Conservation (phyloP, 2,888 invertebrate genomes). For the Pseudococcus viburni region DNA sequence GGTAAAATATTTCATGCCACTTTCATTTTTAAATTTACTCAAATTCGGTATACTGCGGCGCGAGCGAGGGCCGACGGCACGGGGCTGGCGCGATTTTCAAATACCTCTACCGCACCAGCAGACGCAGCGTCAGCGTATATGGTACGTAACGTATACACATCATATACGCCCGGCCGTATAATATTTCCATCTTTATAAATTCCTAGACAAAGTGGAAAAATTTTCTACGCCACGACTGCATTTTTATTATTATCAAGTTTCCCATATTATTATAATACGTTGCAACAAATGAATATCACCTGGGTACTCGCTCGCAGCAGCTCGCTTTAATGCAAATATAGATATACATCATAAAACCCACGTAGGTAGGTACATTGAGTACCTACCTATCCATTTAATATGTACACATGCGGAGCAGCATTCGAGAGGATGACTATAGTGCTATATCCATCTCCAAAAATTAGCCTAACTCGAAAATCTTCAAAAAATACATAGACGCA, state of each 20-base stretch:
- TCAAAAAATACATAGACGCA: too few relatives aligned
- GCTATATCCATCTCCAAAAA: too few relatives aligned
- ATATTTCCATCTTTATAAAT: conserved; percentile 15
- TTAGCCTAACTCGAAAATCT: too few relatives aligned
- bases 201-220: conserved; percentile 14
- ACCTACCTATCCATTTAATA: too few relatives aligned
- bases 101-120: background rate
- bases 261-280: conserved; percentile 16
- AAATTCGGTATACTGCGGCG: background rate
- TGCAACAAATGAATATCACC: conserved; percentile 49
- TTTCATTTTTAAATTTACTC: conserved; percentile 52
- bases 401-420: too few relatives aligned
- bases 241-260: conserved; percentile 35
- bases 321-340: conserved; percentile 13
- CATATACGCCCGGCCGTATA: background rate
- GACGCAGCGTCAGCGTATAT: background rate
- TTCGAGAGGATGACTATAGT: too few relatives aligned
- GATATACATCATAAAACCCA: background rate
- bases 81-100: conserved; percentile 31
- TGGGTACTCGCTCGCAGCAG: background rate
- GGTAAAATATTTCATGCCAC: conserved; percentile 52
- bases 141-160: background rate
- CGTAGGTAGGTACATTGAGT: too few relatives aligned
- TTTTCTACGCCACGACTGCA: conserved; percentile 9
- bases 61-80: background rate